These are phyloP conservation scores for Cotesia chilonis DNA, from an alignment of 1,140 invertebrate species.

Conservation along the genomic window DNA sequence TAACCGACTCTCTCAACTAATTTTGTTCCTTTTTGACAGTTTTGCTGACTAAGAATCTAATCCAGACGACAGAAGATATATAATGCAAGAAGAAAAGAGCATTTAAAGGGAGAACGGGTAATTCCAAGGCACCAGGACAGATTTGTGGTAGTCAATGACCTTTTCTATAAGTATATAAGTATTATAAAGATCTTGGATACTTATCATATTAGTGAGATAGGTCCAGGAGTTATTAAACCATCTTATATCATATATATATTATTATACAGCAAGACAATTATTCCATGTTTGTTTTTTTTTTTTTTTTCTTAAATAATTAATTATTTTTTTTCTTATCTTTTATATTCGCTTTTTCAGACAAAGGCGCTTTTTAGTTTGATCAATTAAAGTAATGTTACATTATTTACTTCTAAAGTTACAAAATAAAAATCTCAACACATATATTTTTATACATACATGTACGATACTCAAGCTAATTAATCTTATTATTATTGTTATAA, in stretches of 20 bases:
- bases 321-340: background rate
- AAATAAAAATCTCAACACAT: constrained; percentile 14
- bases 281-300: constrained; percentile 19
- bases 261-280: background rate
- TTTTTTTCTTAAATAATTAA: constrained; percentile 5
- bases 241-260: constrained; percentile 7
- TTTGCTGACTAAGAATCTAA: background rate
- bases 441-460: background rate
- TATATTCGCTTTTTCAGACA: background rate
- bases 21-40: background rate
- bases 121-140: background rate
- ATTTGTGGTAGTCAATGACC: constrained; percentile 14
- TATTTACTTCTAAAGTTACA: constrained; percentile 3
- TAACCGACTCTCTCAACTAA: background rate
- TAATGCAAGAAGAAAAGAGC: no score
- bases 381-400: constrained; percentile 1
- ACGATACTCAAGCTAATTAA: background rate
- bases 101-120: background rate
- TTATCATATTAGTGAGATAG: constrained; percentile 28
- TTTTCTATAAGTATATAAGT: no score
- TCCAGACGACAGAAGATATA: constrained; percentile 6
- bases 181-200: background rate
- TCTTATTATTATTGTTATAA: no score
- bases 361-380: constrained; percentile 11
- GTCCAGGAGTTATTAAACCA: constrained; percentile 24